Base-by-base conservation (phyloP, 2,888 invertebrate genomes). In the Parnassius glacialis region DNA sequence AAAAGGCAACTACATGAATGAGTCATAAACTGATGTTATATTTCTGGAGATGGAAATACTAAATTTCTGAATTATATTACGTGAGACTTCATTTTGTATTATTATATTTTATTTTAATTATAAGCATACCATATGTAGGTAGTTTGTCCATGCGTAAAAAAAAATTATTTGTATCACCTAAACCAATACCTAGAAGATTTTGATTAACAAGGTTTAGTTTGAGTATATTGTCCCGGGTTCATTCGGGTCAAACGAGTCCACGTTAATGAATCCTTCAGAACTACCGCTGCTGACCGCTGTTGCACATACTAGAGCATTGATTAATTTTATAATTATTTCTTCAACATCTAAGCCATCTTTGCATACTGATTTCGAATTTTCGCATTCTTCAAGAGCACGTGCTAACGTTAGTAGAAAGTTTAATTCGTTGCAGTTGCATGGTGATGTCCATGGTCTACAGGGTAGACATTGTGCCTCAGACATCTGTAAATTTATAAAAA, bases 281-380 rank as follows among this genome's bases (percentile, higher is more conserved):
- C 25, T 47, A n/a, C 25, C 11, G 13, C 11, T 59, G 9, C 41
- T 65, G 65, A 72, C 74, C 52, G 82, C 79, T 11, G 83, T 77
- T 3, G 80, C 81, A 42, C 76, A 79, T 20, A 88, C 78, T 25
- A 88, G 68, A 10, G 87, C 88, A 59, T 87, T 85, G 11, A 87
- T 78, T 44, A 88, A 70, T 64, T 83, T 86, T 67, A 81, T 72
- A 10, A 88, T 83, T 13, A 88, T 75, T 60, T 82, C 83, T 64
- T 87, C 85, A 42, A 80, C 70, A 41, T 76, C 72, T 43, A 68
- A 62, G 1, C 64, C 52, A 25, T 52, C 64, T 64, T 48, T 67
- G 41, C 57, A 54, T 41, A 51, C 25, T 3, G 52, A 44, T 54
- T 52, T 59, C 9, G 63, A 57, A n/a, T 64, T 54, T 57, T 71